Conservation (phyloP, 1,140 invertebrate genomes). For the Lepeophtheirus salmonis region DNA sequence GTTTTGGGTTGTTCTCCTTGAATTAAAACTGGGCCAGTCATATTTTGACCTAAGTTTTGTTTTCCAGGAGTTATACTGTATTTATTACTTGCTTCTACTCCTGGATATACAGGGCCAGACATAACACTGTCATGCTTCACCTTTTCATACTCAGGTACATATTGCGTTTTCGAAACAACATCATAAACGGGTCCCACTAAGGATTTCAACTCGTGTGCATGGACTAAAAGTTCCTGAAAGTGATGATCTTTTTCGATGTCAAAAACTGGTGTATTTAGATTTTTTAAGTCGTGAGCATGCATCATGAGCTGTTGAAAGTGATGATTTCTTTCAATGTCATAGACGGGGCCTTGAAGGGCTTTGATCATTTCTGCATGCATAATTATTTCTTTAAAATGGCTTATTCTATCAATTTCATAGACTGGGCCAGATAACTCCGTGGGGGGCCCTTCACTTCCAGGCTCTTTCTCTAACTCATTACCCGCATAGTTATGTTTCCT, state of each 20-base stretch:
- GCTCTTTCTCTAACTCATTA: slow-evolving; percentile 6
- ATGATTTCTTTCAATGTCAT: slow-evolving; percentile 17
- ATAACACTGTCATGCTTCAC: slow-evolving; percentile 1
- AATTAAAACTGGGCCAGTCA: neutral
- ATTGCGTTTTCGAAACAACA: neutral
- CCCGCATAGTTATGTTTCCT: slow-evolving; percentile 12
- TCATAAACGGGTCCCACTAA: slow-evolving; percentile 1
- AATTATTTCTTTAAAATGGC: slow-evolving; percentile 16
- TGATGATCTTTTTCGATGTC: slow-evolving; percentile 12
- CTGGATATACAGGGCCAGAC: slow-evolving; percentile 11
- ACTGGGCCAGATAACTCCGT: slow-evolving; percentile 11
- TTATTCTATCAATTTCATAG: slow-evolving; percentile 10
- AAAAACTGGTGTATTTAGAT: slow-evolving; percentile 14
- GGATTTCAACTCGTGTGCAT: slow-evolving; percentile 13
- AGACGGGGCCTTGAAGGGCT: slow-evolving; percentile 8
- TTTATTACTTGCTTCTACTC: slow-evolving; percentile 8
- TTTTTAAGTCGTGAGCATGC: slow-evolving; percentile 12
- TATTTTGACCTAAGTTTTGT: neutral
- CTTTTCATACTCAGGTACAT: slow-evolving; percentile 3
- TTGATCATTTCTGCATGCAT: slow-evolving; percentile 16
- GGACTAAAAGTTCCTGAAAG: slow-evolving; percentile 9
- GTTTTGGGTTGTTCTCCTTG: neutral
- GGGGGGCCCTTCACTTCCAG: slow-evolving; percentile 5
- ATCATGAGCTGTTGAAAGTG: slow-evolving; percentile 16
- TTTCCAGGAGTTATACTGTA: slow-evolving; percentile 7